Evolutionary conservation across 2,797 vertebrate species (phyloP), one percentile per base, ranked within the genome.

Genomic region (Centroberyx gerrardi): DNA sequence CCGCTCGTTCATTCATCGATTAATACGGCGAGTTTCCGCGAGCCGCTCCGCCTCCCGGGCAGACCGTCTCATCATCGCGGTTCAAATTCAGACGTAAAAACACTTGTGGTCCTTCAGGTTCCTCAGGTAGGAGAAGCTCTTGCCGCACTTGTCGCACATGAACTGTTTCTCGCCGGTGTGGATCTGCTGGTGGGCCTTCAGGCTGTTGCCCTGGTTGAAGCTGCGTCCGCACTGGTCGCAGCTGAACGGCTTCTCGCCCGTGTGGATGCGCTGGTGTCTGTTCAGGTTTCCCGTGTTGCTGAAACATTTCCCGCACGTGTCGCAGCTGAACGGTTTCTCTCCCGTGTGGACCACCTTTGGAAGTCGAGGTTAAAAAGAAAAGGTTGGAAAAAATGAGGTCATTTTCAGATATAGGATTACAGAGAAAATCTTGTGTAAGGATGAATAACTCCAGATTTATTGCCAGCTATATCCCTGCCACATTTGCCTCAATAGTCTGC

Each of bases 61-160:
- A 51, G 49, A 5, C n/a, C n/a, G 22, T 22, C 8, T 9, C 54
- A 12, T 33, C n/a, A 1, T 14, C 42, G 10, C 31, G 49, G 31
- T 44, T 62, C 0, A 17, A 10, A 10, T 4, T 92, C 77, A 94
- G 22, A 89, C 62, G 56, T 89, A 93, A 82, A 92, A 81, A 81
- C 94, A 95, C 87, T 94, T 95, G 91, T 95, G 95, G 70, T 93
- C 92, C 67, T 91, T 94, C 53, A 95, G 83, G 90, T 95, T 95
- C 73, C 95, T 91, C 70, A 92, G 81, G 82, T 95, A 94, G 68
- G 93, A 90, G 78, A 95, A 95, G 73, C 91, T 92, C 81, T 95
- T 95, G 1, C 95, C 94, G 17, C 95, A 95, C 81, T 88, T 92
- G 86, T 95, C 95, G 17, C 95, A 95, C 84, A 95, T 93, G 72